Evolutionary conservation across 2,888 invertebrate species (phyloP), one percentile per base, ranked within the genome.

Genomic region (Corythucha ciliata): DNA sequence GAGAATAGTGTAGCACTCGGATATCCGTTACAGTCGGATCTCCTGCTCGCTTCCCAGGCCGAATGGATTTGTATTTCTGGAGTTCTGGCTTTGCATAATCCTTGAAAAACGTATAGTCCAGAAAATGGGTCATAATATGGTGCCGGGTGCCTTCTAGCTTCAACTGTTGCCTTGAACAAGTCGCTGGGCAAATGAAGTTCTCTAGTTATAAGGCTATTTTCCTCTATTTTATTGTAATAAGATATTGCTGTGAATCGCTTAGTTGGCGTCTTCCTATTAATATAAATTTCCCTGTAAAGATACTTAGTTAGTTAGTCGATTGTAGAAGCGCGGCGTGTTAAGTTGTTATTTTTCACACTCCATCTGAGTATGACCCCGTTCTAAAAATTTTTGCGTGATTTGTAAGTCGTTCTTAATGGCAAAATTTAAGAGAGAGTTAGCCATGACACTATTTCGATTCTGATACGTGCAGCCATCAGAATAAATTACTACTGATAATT

Each of bases 31-130:
- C 54, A 16, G 41, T 48, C 7, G 54, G 48, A 37, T 54, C 54
- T 16, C 54, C 54, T 29, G 48, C 22, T 20, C 40, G 34, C 33
- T 42, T 48, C 29, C 52, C 54, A 16, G 54, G 54, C 8, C 54
- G 36, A 27, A 54, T 53, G 22, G 47, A 53, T 12, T 34, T 25
- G 34, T 53, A 51, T 20, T 34, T 45, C 44, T 44, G 34, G 2
- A 45, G 39, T 10, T 22, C 37, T 21, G 32, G 44, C 10, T 51
- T 39, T 25, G 33, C 25, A 26, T 48, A 54, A 26, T 54, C 50
- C 32, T 41, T 53, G 37, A 54, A 56, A 54, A 54, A 56, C 10
- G 41, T 44, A 40, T 50, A 22, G n/a, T 48, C 51, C 20, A 56
- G 22, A 32, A 44, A 45, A 25, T 46, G 37, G 14, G 48, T 48